Base-by-base conservation (phyloP, 1,140 invertebrate species). In the Streblospio benedicti region DNA sequence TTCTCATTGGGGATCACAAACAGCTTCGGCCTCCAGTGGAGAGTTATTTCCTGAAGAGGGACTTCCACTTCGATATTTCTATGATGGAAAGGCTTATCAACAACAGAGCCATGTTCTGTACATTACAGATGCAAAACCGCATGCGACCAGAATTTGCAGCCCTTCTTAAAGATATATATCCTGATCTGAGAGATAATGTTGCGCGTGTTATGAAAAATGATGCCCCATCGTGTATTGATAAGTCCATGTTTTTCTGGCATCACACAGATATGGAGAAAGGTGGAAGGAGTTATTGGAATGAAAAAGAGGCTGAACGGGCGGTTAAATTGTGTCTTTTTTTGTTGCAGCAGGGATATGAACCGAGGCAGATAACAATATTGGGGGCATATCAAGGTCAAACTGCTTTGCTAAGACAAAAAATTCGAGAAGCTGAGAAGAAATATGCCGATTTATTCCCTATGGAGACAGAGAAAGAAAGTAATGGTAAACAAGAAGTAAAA, bases 1-100 rank as follows among this genome's bases (percentile, higher is more conserved):
- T 59, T 25, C n/a, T 59, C 16, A 59, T 59, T 33, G 57, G 57
- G 5, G 57, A 59, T 32, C 57, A 59, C 57, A 56, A 59, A 32
- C 57, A 59, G 30, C 33, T 59, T 4, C 28, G 44, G 27, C 57
- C 57, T n/a, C 33, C 28, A 12, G 31, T 32, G 16, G 49, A 30
- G 18, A 47, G 20, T 27, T 41, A 59, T 28, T 16, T 20, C 16
- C 28, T 59, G 41, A 16, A 20, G 38, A 57, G 20, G 43, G 18
- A 55, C 9, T 59, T 28, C 32, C 18, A 59, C 43, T 41, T 59
- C 6, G 57, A 59, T 38, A 14, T 59, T 14, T 59, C 57, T 4
- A 28, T 59, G 49, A 52, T 59, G 31, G 57, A 59, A 28, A 51
- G 57, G 23, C 43, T 59, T 4, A 32, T 59, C 25, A 55, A 59